Base-by-base conservation (phyloP, 2,888 invertebrate species). In the Trissolcus japonicus region DNA sequence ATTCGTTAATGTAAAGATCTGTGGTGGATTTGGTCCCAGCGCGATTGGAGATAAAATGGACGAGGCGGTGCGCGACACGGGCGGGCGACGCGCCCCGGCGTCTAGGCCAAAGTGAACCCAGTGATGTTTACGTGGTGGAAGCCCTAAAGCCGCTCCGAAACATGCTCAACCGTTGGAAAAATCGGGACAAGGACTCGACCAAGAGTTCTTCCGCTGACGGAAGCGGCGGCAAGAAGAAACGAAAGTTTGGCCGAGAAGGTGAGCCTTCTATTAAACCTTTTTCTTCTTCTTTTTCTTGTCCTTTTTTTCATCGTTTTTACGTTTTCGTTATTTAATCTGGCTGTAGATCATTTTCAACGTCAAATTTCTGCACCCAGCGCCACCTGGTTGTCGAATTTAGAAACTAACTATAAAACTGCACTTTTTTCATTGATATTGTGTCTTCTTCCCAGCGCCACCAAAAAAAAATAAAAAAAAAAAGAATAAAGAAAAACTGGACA, bases 161-260 rank as follows among this genome's bases (percentile, higher is more conserved):
- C 89, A 95, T 95, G 95, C 91, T 95, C 89, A 95, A 94, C 86
- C 94, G 95, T 86, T 95, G 95, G 95, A 95, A 95, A 89, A 95
- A 94, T 88, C 95, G 95, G 91, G 95, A 95, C 90, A 95, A 95
- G 90, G 90, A 90, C 86, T 91, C 93, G 81, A 92, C 94, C 86
- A 94, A 94, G 90, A 91, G 90, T 79, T 90, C 90, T 68, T 90
- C 90, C 65, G 89, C 90, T 55, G 91, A 93, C 72, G 82, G 84
- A 56, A 84, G 83, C 66, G 85, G 83, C 59, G 93, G 93, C 72
- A 95, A 95, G 90, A 95, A 95, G 91, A 95, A 95, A 88, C 91
- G 95, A 83, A 95, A 95, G 84, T 91, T 91, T 90, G 95, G 95
- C 83, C 92, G 95, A 84, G 95, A 95, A 86, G 95, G 94, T 88